These are phyloP conservation scores for Chloroclysta siterata DNA, from an alignment of 2,888 invertebrate species.

Conservation along the genomic window DNA sequence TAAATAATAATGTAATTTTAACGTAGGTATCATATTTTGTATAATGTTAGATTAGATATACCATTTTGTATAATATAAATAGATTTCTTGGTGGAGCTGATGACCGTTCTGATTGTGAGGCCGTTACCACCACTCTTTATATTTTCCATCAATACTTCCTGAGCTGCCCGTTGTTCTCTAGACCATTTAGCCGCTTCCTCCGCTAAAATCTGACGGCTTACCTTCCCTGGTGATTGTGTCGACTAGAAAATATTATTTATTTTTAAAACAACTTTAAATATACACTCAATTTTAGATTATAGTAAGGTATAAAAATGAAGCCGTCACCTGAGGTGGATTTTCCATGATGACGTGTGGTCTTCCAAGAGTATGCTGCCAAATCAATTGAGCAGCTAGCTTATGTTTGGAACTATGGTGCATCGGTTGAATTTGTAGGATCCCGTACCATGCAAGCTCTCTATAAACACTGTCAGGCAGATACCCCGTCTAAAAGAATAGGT, in stretches of 20 bases:
- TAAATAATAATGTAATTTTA: too few relatives aligned
- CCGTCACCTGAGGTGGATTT: slow-evolving; percentile 71
- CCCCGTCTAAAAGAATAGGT: slow-evolving; percentile 65
- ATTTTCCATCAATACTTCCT: slow-evolving; percentile 79
- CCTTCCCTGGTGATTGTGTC: slow-evolving; percentile 74
- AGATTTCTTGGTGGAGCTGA: slow-evolving; percentile 61
- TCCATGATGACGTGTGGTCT: slow-evolving; percentile 79
- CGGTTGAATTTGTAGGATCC: slow-evolving; percentile 77
- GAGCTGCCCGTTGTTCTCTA: slow-evolving; percentile 74
- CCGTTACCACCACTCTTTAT: slow-evolving; percentile 80
- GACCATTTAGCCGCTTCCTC: slow-evolving; percentile 82
- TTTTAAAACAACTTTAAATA: not conserved
- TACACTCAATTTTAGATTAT: not conserved
- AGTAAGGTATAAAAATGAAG: not conserved
- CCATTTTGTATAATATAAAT: slow-evolving; percentile 77
- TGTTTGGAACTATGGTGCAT: slow-evolving; percentile 75
- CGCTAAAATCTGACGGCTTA: slow-evolving; percentile 75
- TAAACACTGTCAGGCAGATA: slow-evolving; percentile 79
- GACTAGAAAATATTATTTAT: slow-evolving; percentile 54
- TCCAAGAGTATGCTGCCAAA: slow-evolving; percentile 81
- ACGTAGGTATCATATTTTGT: too few relatives aligned
- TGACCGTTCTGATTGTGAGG: slow-evolving; percentile 73
- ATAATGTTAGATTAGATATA: slow-evolving; percentile 43
- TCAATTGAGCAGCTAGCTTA: slow-evolving; percentile 74
- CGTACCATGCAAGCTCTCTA: slow-evolving; percentile 79